Base-by-base conservation (phyloP, 1,140 invertebrate species). In the Rhagoletis pomonella region DNA sequence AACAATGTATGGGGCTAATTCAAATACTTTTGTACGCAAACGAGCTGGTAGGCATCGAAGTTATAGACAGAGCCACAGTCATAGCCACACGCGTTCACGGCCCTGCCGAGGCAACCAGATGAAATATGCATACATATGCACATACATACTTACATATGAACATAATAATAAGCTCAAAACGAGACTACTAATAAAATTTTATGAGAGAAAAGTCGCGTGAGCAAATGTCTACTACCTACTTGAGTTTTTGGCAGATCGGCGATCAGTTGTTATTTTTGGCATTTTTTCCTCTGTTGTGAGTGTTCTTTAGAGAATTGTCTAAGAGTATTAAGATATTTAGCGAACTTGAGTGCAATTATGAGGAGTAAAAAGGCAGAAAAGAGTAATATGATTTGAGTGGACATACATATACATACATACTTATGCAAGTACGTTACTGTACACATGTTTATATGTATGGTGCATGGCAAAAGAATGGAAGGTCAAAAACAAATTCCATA, bases 71-170 rank as follows among this genome's bases (percentile, higher is more conserved):
- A 1, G 29, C 29, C 29, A 29, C 29, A 29, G 73, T 55, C 42
- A 81, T 29, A 17, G 73, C 73, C 73, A 81, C 73, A 81, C 47
- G 47, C 47, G 73, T 81, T 55, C 44, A 55, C n/a, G 47, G 73
- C 73, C 14, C 42, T 9, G 44, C 67, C 73, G 47, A 81, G n/a
- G 6, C 73, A 50, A 19, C 73, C 9, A 3, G 6, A 81, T 55
- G 6, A 10, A 50, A 55, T 17, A 47, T 50, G 64, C 55, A 87
- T 62, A 62, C 29, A 58, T 50, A 87, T n/a, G n/a, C 47, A 62
- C 10, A 47, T 62, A n/a, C 12, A 87, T 6, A 47, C 44, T 12
- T 59, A 59, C 50, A 73, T 39, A 39, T 29, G 29, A 29, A 29
- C 64, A 67, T 39, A 39, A 39, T 67, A 10, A 29, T 29, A n/a